Evolutionary conservation across 2,113 vertebrate species (phyloP).

Genomic region (Mellivora capensis): DNA sequence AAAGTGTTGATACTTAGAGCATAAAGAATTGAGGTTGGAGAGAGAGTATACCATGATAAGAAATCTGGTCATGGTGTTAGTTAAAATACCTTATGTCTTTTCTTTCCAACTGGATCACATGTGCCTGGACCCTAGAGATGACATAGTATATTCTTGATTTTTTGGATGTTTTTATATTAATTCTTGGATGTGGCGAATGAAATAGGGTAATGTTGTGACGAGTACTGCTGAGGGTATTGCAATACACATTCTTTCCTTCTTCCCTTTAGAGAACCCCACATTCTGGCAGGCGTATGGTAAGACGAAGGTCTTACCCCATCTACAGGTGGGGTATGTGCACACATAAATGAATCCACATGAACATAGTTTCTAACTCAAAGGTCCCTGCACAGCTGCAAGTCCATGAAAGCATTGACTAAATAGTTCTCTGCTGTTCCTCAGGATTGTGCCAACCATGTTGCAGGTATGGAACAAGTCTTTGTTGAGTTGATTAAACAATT

Average conservation of each 20-base stretch:
- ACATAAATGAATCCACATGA: background rate
- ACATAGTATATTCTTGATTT: background rate
- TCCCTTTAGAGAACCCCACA: background rate
- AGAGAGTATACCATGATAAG: background rate
- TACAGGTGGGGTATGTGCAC: background rate
- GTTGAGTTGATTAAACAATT: background rate
- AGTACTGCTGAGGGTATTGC: background rate
- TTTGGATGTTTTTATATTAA: background rate
- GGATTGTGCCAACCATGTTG: background rate
- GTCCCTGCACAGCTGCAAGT: background rate
- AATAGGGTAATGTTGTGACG: background rate
- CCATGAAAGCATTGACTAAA: background rate
- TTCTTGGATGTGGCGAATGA: background rate
- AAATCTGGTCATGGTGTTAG: background rate
- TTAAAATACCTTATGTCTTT: background rate
- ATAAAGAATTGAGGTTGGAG: background rate
- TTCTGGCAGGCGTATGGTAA: background rate
- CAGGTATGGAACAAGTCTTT: background rate
- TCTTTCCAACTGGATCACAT: background rate
- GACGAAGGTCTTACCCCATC: background rate
- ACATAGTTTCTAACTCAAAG: background rate
- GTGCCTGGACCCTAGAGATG: background rate
- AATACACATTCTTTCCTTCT: background rate
- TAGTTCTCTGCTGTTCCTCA: background rate
- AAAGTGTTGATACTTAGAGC: background rate